Base-by-base conservation (phyloP, 2,888 invertebrate genomes). In the Lissocephala sabroskyi region DNA sequence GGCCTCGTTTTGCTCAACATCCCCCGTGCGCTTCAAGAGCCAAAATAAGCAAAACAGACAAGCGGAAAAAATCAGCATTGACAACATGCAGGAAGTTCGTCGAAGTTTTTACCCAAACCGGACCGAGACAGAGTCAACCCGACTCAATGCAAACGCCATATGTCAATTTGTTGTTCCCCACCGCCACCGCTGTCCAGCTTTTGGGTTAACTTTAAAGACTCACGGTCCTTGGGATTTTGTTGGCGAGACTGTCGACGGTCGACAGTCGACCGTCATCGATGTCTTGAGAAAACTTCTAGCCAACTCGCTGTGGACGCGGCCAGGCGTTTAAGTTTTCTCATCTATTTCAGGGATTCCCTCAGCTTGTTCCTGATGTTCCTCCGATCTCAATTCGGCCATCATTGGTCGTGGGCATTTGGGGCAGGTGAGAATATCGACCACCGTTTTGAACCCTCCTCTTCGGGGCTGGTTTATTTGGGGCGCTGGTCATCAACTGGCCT, bases 111-210 rank as follows among this genome's bases (percentile, higher is more conserved):
- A 16, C 23, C 32, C 10, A 18, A 26, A 18, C 41, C 29, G 18
- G n/a, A n/a, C n/a, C n/a, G n/a, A n/a, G n/a, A n/a, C n/a, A n/a
- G n/a, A n/a, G n/a, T n/a, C 41, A 37, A 18, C 45, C 17, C 23
- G 47, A 51, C 49, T 51, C 44, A 70, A 67, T 54, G 61, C 64
- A 52, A 55, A 49, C 56, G 75, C 68, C 70, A 77, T 68, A 70
- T 74, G 75, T 70, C 75, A 77, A 77, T 68, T 73, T 76, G 77
- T 56, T 53, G 53, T 65, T 54, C 65, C 77, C 68, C 67, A 59
- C 39, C 57, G 56, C 51, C 54, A 52, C 29, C 19, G 23, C 16
- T 16, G 17, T 28, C 28, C 62, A 47, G 48, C 47, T 45, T 41
- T 41, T 46, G 28, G 51, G 52, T 53, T 59, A 52, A 71, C 57